These are phyloP conservation scores for Pararge aegeria DNA, from an alignment of 1,140 invertebrate species.

Conservation along the genomic window DNA sequence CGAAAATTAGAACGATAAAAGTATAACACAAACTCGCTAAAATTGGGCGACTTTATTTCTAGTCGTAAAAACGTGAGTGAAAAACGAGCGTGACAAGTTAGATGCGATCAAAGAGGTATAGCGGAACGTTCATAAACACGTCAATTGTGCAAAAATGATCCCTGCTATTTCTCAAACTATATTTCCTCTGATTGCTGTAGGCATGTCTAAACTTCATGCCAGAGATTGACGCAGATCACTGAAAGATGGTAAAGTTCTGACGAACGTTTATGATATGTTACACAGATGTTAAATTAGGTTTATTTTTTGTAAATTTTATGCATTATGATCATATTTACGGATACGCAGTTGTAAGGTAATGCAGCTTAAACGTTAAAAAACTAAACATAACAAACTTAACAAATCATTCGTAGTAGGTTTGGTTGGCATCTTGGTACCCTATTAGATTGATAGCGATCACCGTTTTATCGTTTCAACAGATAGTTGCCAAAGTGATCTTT, in stretches of 20 bases:
- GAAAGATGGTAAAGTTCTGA: conserved; percentile 42
- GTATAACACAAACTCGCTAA: conserved; percentile 27
- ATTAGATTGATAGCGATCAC: too few species aligned
- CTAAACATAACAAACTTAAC: too few species aligned
- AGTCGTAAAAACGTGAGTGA: conserved; percentile 10
- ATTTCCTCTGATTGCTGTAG: conserved; percentile 19
- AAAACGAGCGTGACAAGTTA: conserved; percentile 47
- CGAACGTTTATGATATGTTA: conserved; percentile 55
- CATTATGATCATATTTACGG: too few species aligned
- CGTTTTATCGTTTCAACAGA: too few species aligned
- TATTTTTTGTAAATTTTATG: too few species aligned
- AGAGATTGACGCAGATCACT: conserved; percentile 47
- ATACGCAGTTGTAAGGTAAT: too few species aligned
- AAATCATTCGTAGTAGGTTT: too few species aligned
- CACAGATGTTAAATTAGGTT: not conserved
- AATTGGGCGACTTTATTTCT: conserved; percentile 12
- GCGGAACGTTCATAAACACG: conserved; percentile 65
- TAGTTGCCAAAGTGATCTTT: too few species aligned
- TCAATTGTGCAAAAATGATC: conserved; percentile 65
- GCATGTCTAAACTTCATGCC: conserved; percentile 15
- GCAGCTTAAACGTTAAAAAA: too few species aligned
- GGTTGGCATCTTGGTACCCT: too few species aligned
- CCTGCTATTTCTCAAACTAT: conserved; percentile 67
- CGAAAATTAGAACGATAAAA: conserved; percentile 48
- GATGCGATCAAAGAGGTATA: conserved; percentile 70